These are phyloP conservation scores for Dipodomys ordii DNA, from an alignment of 2,113 vertebrate genomes.

Conservation along the genomic window DNA sequence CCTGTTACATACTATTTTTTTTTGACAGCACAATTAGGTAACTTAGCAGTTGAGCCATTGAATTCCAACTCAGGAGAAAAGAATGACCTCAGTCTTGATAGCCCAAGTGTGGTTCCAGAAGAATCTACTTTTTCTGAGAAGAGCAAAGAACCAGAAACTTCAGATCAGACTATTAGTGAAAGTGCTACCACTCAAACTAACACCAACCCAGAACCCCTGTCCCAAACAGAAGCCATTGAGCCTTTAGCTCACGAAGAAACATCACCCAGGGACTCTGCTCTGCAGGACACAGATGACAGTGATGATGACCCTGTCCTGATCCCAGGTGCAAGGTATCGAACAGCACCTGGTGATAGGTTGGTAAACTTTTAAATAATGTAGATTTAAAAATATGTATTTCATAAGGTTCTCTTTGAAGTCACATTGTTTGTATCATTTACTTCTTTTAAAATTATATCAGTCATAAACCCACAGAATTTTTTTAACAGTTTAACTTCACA, in stretches of 20 bases:
- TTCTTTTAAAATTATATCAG: neutral
- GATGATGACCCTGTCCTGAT: slow-evolving; percentile 97
- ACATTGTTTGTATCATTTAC: neutral
- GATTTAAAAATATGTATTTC: neutral
- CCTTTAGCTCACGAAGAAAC: slow-evolving; percentile 81
- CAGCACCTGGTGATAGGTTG: slow-evolving; percentile 95
- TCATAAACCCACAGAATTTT: neutral
- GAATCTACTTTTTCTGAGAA: slow-evolving; percentile 74
- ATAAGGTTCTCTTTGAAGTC: neutral
- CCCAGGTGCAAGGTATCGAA: slow-evolving; percentile 93
- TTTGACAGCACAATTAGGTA: slow-evolving; percentile 70
- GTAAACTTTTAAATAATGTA: slow-evolving; percentile 47
- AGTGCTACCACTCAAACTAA: neutral
- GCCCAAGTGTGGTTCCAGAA: slow-evolving; percentile 62
- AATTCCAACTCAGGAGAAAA: slow-evolving; percentile 74
- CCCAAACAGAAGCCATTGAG: slow-evolving; percentile 78
- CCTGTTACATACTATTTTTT: slow-evolving; percentile 1
- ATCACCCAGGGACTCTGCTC: slow-evolving; percentile 84
- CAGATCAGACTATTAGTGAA: slow-evolving; percentile 64
- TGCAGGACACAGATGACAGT: slow-evolving; percentile 96
- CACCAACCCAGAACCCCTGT: slow-evolving; percentile 67
- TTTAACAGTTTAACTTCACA: neutral
- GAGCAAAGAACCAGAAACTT: slow-evolving; percentile 35
- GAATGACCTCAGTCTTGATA: neutral
- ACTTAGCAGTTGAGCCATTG: slow-evolving; percentile 62